A percentile compares a stretch with the other conserved stretches of the same genome.
Conservation (phyloP, 2,113 vertebrate species). For the Jacana jacana region DNA sequence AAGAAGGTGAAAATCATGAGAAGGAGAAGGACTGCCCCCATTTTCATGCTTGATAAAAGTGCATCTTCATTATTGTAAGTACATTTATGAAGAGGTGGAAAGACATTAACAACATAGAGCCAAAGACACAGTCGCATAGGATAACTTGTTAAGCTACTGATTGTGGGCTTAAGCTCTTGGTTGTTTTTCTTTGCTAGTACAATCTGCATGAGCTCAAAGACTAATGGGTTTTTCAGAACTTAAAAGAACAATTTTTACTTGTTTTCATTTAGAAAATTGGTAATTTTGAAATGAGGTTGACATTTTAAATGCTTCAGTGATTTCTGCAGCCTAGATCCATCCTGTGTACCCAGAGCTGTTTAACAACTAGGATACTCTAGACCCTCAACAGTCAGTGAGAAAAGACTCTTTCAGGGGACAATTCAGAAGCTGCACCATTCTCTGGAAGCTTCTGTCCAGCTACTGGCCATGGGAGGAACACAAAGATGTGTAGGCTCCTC, state of each 20-base stretch:
- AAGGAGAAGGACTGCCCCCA: not conserved
- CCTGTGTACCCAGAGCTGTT: not conserved
- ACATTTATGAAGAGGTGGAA: not conserved
- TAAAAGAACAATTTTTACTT: not conserved
- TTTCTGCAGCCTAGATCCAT: not conserved
- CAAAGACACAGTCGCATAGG: fast-evolving
- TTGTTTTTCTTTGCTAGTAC: not conserved
- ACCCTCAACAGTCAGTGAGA: not conserved
- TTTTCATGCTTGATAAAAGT: not conserved
- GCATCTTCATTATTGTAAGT: not conserved
- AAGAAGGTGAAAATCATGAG: not conserved
- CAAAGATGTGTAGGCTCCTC: not conserved
- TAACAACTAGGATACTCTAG: not conserved
- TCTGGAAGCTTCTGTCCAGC: not conserved
- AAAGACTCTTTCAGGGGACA: not conserved
- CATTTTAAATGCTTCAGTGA: not conserved
- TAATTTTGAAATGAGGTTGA: not conserved
- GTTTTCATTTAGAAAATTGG: not conserved
- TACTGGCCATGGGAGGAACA: not conserved
- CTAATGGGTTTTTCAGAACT: not conserved
- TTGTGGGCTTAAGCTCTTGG: not conserved
- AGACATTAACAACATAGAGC: not conserved
- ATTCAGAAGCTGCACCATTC: not conserved
- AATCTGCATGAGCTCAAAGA: not conserved
- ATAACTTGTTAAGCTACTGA: not conserved